A percentile compares a stretch with the other conserved stretches of the same genome.
Evolutionary conservation across 2,113 vertebrate species (phyloP).

Genomic region (Oceanodroma tethys): DNA sequence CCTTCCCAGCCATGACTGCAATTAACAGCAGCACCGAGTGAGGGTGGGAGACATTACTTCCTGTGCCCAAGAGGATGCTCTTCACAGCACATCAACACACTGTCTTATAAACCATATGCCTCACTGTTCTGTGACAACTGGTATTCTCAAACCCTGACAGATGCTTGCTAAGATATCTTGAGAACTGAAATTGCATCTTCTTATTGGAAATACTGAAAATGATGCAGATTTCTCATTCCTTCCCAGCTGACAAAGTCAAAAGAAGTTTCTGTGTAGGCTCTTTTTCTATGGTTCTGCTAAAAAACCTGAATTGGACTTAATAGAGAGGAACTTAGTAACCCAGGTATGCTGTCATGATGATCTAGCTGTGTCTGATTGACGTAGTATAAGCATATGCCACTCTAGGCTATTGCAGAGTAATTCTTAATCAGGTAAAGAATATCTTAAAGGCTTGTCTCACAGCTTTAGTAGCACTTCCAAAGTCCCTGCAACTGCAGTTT

Average conservation of each 20-base stretch:
- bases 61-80: slow-evolving; percentile 6
- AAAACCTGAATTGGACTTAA: not conserved
- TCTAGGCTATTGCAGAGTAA: not conserved
- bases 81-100: slow-evolving; percentile 32
- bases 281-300: not conserved
- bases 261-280: not conserved
- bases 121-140: not conserved
- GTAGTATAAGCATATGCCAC: not conserved
- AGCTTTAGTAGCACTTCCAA: not conserved
- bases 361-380: not conserved
- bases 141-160: slow-evolving; percentile 7
- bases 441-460: not conserved
- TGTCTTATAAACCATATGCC: slow-evolving; percentile 38
- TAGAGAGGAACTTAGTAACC: not conserved
- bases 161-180: not conserved
- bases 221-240: not conserved
- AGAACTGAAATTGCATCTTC: not conserved
- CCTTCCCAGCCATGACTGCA: not conserved
- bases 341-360: not conserved
- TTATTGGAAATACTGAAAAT: not conserved
- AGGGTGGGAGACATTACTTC: not conserved
- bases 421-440: not conserved
- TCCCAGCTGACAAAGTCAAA: not conserved
- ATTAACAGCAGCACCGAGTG: not conserved
- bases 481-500: not conserved